Conservation (phyloP, 1,140 invertebrate species). For the Drosophila kikkawai region DNA sequence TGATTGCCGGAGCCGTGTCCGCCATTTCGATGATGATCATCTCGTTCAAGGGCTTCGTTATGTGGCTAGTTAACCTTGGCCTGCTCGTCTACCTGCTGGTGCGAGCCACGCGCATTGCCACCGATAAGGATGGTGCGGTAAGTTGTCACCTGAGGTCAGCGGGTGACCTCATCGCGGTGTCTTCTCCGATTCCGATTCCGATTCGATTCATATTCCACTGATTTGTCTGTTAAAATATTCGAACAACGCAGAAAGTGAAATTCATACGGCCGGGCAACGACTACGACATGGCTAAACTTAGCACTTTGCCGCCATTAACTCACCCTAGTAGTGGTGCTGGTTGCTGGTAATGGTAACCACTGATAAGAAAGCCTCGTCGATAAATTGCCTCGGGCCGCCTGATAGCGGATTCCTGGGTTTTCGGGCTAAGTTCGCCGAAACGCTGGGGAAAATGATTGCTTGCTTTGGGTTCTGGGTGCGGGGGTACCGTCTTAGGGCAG, state of each 20-base stretch:
- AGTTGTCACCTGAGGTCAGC: constrained; percentile 41
- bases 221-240: constrained; percentile 52
- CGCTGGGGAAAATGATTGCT: background rate
- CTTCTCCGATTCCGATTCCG: background rate
- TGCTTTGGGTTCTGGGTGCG: background rate
- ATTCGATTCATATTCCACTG: constrained; percentile 19
- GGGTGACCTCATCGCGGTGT: constrained; percentile 62
- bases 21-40: constrained; percentile 81
- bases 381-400: constrained; percentile 23
- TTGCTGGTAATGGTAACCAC: constrained; percentile 14
- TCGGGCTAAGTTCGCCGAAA: background rate
- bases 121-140: constrained; percentile 72
- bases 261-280: constrained; percentile 14
- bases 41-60: constrained; percentile 78
- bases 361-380: constrained; percentile 32
- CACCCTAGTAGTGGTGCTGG: constrained; percentile 11
- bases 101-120: constrained; percentile 52
- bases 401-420: constrained; percentile 18
- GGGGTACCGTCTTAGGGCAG: background rate
- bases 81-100: constrained; percentile 61
- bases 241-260: constrained; percentile 33
- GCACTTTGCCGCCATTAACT: constrained; percentile 22
- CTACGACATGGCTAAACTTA: constrained; percentile 49
- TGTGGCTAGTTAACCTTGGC: constrained; percentile 77
- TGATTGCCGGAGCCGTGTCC: constrained; percentile 61